Conservation (phyloP, 2,797 vertebrate genomes). For the Eupleurogrammus muticus region DNA sequence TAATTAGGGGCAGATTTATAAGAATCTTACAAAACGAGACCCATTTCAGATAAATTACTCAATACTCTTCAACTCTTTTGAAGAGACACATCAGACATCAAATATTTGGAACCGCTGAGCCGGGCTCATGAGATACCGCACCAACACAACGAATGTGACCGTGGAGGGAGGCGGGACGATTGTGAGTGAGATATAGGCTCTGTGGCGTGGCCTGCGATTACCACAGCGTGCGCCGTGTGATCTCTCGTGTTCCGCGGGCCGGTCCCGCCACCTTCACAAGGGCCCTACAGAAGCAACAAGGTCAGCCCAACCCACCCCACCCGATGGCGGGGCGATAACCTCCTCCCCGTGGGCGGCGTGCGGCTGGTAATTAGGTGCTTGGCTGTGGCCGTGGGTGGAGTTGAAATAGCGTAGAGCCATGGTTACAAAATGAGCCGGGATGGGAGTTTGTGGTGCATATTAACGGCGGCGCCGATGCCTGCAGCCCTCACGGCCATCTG, state of each 20-base stretch:
- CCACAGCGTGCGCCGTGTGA: conserved; percentile 35
- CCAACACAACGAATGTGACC: conserved; percentile 26
- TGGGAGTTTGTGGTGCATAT: conserved; percentile 58
- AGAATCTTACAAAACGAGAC: conserved; percentile 6
- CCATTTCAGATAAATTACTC: background rate
- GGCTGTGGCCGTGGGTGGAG: conserved; percentile 34
- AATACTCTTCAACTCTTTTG: background rate
- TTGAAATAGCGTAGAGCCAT: conserved; percentile 48
- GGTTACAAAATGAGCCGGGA: conserved; percentile 55
- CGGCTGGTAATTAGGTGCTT: conserved; percentile 66
- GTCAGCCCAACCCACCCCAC: conserved; percentile 24
- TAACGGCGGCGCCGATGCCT: conserved; percentile 45
- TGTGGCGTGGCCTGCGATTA: conserved; percentile 46
- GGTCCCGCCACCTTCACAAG: conserved; percentile 36
- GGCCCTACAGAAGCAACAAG: conserved; percentile 45
- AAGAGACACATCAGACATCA: no score
- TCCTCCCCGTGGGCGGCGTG: conserved; percentile 43
- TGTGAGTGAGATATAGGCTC: conserved; percentile 8
- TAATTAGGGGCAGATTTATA: conserved; percentile 12
- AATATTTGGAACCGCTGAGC: conserved; percentile 20
- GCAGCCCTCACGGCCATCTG: conserved; percentile 54
- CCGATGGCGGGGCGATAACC: conserved; percentile 36
- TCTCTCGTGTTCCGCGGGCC: conserved; percentile 31
- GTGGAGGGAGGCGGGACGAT: conserved; percentile 4
- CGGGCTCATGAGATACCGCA: conserved; percentile 4